These are phyloP conservation scores for Lasioglossum pauxillum DNA, from an alignment of 2,888 invertebrate species.

Conservation along the genomic window DNA sequence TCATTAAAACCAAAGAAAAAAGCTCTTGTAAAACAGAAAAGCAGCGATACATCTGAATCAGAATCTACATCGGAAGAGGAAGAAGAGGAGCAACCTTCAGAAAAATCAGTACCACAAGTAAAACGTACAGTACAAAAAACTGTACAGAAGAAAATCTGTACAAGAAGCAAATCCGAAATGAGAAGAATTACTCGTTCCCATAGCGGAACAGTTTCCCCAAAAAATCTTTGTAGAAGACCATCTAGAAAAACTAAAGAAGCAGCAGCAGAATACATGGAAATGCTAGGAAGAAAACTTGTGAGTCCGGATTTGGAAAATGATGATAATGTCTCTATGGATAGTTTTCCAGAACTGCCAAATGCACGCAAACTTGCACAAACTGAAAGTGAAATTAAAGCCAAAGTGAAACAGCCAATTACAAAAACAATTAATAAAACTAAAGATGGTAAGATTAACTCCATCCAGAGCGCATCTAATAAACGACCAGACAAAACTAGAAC, in stretches of 20 bases:
- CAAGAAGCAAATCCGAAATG: conserved; percentile 79
- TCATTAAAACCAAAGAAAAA: conserved; percentile 73
- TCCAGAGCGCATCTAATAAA: conserved; percentile 46
- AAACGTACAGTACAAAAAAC: conserved; percentile 67
- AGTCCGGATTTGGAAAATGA: conserved; percentile 88
- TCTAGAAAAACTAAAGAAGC: conserved; percentile 91
- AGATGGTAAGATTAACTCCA: conserved; percentile 48
- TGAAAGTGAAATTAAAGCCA: conserved; percentile 87
- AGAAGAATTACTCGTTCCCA: conserved; percentile 81
- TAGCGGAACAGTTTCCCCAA: conserved; percentile 67
- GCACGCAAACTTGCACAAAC: conserved; percentile 87
- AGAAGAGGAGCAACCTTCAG: conserved; percentile 59
- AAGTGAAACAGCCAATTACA: conserved; percentile 77
- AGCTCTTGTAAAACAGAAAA: conserved; percentile 66
- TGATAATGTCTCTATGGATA: conserved; percentile 88
- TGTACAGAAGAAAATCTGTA: conserved; percentile 76
- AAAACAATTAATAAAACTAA: conserved; percentile 66
- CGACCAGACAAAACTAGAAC: conserved; percentile 61
- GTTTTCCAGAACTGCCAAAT: conserved; percentile 89
- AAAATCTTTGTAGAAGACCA: conserved; percentile 84
- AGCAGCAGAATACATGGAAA: conserved; percentile 90
- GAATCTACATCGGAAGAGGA: conserved; percentile 64
- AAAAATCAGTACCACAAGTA: conserved; percentile 61
- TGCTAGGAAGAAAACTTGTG: conserved; percentile 89
- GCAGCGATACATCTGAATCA: conserved; percentile 63